A percentile compares a stretch with the other conserved stretches of the same genome.
Conservation (phyloP, 1,140 invertebrate genomes). For the Drosophila tani region DNA sequence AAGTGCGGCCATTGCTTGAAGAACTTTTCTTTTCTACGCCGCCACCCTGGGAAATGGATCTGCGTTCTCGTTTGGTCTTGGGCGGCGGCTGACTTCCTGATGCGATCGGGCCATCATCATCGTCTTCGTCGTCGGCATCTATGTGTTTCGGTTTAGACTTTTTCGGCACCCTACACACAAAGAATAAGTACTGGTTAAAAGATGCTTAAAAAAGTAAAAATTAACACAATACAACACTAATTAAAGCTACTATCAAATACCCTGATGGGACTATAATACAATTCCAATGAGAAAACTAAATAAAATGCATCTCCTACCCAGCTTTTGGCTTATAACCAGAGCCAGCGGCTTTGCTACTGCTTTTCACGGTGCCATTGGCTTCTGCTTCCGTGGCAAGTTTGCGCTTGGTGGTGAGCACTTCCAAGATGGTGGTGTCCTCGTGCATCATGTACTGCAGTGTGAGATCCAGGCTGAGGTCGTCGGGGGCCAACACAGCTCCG, state of each 20-base stretch:
- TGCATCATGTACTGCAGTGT: constrained; percentile 42
- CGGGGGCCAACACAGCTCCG: not conserved
- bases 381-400: constrained; percentile 17
- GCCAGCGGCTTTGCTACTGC: not conserved
- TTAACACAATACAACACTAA: no score
- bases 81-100: not conserved
- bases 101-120: not conserved
- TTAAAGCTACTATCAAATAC: no score
- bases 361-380: not conserved
- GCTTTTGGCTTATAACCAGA: not conserved
- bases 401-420: constrained; percentile 6
- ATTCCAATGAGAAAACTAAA: no score
- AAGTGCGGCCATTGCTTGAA: not conserved
- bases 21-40: not conserved
- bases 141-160: constrained; percentile 27
- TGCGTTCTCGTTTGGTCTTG: constrained; percentile 29
- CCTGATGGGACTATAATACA: no score
- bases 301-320: no score
- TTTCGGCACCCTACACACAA: not conserved
- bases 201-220: no score
- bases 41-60: constrained; percentile 54
- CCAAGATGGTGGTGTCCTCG: constrained; percentile 12
- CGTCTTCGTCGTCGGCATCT: constrained; percentile 20
- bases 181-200: not conserved
- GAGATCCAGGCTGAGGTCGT: constrained; percentile 37